Percentiles rank a stretch among this genome's conserved stretches.
phyloP scores from a whole-genome alignment of 1,140 invertebrate genomes.

The Dolichoris vasculosae region DNA sequence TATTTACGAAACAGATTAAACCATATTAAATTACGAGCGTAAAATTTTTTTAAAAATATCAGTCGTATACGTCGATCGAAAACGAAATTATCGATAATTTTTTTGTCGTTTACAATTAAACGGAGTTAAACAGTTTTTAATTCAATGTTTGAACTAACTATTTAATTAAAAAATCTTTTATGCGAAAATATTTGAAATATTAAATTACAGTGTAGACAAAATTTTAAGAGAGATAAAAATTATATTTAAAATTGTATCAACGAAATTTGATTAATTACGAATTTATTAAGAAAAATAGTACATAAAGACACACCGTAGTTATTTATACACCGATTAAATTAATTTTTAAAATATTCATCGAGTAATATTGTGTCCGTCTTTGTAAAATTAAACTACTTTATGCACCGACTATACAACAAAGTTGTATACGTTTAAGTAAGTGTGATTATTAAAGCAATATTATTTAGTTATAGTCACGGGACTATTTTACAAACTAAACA shows the following conservation, averaged over 20 bases:
- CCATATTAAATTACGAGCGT: background rate
- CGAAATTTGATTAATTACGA: too few relatives aligned
- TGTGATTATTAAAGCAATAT: background rate
- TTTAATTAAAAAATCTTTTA: background rate
- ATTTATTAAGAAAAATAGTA: too few relatives aligned
- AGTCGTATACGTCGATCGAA: too few relatives aligned
- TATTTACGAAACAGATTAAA: too few relatives aligned
- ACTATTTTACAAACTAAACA: background rate
- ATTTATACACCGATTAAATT: too few relatives aligned
- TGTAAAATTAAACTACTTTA: background rate
- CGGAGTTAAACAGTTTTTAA: background rate
- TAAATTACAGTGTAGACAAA: background rate
- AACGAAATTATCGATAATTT: too few relatives aligned
- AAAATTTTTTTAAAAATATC: background rate
- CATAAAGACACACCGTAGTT: too few relatives aligned
- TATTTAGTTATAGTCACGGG: background rate
- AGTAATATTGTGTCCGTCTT: background rate
- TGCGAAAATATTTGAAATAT: background rate
- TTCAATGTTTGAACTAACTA: background rate
- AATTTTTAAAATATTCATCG: too few relatives aligned
- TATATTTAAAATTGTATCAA: background rate
- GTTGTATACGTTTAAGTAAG: background rate
- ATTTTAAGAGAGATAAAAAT: background rate
- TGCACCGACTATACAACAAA: background rate
- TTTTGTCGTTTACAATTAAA: too few relatives aligned